These are phyloP conservation scores for Corticium candelabrum DNA, from an alignment of 37 sponge, comb jelly and placozoan species.

Conservation along the genomic window DNA sequence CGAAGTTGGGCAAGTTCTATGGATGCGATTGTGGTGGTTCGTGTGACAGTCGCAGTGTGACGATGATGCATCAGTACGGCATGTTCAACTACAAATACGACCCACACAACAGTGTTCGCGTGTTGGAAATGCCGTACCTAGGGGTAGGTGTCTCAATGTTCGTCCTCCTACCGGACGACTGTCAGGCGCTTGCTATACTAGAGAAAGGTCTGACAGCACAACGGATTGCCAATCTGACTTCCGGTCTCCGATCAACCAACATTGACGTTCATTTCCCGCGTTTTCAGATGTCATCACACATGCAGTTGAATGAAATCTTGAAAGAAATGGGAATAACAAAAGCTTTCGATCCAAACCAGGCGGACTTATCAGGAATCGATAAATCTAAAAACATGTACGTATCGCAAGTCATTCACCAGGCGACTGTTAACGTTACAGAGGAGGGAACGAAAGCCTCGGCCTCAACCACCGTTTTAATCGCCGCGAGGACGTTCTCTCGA, in stretches of 20 bases:
- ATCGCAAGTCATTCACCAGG: neutral
- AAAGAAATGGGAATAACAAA: neutral
- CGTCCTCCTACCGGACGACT: neutral
- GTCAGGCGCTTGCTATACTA: neutral
- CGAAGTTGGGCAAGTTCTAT: neutral
- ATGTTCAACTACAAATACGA: neutral
- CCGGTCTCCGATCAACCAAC: neutral
- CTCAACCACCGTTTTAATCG: neutral
- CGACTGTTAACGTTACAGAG: neutral
- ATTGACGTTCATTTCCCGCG: neutral
- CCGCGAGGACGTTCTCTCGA: neutral
- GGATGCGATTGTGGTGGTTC: neutral
- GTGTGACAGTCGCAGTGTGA: neutral
- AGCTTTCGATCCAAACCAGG: neutral
- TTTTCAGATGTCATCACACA: neutral
- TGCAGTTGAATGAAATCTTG: neutral
- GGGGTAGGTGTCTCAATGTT: neutral
- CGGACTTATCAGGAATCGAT: neutral
- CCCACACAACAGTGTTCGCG: neutral
- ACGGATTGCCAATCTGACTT: neutral
- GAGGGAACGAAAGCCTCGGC: constrained; percentile 3
- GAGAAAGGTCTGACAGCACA: neutral
- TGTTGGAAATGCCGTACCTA: neutral
- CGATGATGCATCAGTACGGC: neutral
- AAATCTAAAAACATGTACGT: neutral